A percentile compares a stretch with the other conserved stretches of the same genome.
Evolutionary conservation across 2,888 invertebrate species (phyloP).

Genomic region (Melanchra persicariae): DNA sequence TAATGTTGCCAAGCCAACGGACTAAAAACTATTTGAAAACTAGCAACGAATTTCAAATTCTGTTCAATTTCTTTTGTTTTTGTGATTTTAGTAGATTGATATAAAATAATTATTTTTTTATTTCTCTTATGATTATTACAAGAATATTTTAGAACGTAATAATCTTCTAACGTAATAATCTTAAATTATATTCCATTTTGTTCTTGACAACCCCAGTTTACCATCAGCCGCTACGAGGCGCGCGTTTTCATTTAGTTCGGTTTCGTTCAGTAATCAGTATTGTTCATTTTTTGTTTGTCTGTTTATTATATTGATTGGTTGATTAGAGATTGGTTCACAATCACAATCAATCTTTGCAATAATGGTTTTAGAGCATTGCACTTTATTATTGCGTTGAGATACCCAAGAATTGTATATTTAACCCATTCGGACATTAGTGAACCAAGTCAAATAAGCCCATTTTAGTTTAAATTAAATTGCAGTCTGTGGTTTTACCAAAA

Average conservation of each 20-base stretch:
- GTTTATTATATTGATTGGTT: too few relatives aligned
- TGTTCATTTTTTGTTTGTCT: too few relatives aligned
- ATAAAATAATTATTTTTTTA: neutral
- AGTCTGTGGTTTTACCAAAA: too few relatives aligned
- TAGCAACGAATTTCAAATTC: slow-evolving; percentile 20
- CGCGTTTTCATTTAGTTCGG: neutral
- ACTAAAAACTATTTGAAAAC: slow-evolving; percentile 24
- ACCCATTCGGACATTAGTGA: too few relatives aligned
- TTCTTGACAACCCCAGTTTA: neutral
- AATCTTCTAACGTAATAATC: neutral
- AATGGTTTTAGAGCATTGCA: too few relatives aligned
- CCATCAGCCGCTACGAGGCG: neutral
- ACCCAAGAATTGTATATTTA: too few relatives aligned
- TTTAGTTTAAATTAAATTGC: too few relatives aligned
- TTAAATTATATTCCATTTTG: neutral
- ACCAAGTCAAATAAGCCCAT: too few relatives aligned
- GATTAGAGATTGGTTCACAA: too few relatives aligned
- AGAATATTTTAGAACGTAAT: neutral
- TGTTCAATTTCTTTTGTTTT: too few relatives aligned
- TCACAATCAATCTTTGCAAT: too few relatives aligned
- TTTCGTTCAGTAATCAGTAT: neutral
- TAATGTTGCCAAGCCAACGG: slow-evolving; percentile 60
- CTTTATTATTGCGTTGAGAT: too few relatives aligned
- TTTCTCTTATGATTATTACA: neutral
- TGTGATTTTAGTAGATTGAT: neutral